Conservation (phyloP, 2,888 invertebrate species). For the Dicyrtoma fusca region DNA sequence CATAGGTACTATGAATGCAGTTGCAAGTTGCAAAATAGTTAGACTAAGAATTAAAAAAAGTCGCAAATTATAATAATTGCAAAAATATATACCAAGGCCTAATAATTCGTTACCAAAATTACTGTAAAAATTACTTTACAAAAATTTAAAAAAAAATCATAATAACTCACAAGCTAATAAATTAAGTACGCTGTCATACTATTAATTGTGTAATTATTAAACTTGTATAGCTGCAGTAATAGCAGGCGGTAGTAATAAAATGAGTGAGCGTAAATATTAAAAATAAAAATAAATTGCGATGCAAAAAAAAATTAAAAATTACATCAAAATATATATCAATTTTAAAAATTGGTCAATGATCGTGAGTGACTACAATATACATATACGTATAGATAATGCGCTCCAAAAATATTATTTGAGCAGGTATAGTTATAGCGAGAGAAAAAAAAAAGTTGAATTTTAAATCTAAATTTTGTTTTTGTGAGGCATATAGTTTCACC, state of each 20-base stretch:
- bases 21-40: not conserved
- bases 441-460: not conserved
- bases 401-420: not conserved
- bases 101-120: not conserved
- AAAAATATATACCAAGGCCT: too few species aligned
- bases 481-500: constrained; percentile 37
- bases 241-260: not conserved
- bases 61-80: not conserved
- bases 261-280: not conserved
- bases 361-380: too few species aligned
- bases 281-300: not conserved
- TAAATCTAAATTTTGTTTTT: not conserved
- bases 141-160: not conserved
- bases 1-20: too few species aligned
- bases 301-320: too few species aligned
- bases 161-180: not conserved
- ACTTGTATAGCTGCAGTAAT: not conserved
- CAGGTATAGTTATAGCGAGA: too few species aligned
- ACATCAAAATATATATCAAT: too few species aligned
- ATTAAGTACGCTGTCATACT: too few species aligned
- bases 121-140: not conserved
- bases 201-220: too few species aligned
- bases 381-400: too few species aligned
- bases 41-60: not conserved
- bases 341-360: too few species aligned